A percentile compares a stretch with the other conserved stretches of the same genome.
These are phyloP conservation scores for Drosophila lacteicornis DNA, from an alignment of 1,140 invertebrate species.

Conservation along the genomic window DNA sequence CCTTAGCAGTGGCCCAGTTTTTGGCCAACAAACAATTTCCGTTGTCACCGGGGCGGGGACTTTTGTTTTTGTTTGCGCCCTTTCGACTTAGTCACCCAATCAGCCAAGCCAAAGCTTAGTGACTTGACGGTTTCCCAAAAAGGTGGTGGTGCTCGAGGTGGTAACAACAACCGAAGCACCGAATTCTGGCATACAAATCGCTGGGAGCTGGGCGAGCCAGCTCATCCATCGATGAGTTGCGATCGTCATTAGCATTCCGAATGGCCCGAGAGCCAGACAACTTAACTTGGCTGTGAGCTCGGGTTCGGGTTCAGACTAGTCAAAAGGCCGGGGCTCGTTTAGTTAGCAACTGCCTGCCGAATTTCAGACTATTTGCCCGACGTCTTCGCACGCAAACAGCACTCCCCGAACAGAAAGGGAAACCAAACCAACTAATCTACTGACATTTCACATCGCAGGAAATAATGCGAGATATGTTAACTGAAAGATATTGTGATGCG, in stretches of 20 bases:
- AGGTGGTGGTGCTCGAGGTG: neutral
- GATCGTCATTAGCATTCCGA: conserved; percentile 40
- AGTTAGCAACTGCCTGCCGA: conserved; percentile 52
- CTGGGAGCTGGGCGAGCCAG: neutral
- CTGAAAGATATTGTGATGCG: neutral
- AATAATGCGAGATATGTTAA: neutral
- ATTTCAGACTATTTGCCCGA: conserved; percentile 44
- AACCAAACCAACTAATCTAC: conserved; percentile 9
- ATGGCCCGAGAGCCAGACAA: conserved; percentile 26
- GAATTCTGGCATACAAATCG: conserved; percentile 47
- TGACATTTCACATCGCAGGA: neutral
- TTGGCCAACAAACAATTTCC: conserved; percentile 9
- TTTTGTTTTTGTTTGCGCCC: conserved; percentile 22
- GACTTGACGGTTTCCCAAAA: conserved; percentile 22
- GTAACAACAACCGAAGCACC: neutral
- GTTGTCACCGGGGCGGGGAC: conserved; percentile 5
- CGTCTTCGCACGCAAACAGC: conserved; percentile 53
- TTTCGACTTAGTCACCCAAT: conserved; percentile 5
- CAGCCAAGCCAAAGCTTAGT: conserved; percentile 5
- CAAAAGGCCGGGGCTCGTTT: conserved; percentile 28
- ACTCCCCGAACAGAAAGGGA: conserved; percentile 16
- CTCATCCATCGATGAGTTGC: conserved; percentile 33
- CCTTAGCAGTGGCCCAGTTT: conserved; percentile 63
- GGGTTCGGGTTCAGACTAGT: conserved; percentile 24
- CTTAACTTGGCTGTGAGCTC: conserved; percentile 9